Conservation (phyloP, 2,797 vertebrate genomes). For the Betta splendens region DNA sequence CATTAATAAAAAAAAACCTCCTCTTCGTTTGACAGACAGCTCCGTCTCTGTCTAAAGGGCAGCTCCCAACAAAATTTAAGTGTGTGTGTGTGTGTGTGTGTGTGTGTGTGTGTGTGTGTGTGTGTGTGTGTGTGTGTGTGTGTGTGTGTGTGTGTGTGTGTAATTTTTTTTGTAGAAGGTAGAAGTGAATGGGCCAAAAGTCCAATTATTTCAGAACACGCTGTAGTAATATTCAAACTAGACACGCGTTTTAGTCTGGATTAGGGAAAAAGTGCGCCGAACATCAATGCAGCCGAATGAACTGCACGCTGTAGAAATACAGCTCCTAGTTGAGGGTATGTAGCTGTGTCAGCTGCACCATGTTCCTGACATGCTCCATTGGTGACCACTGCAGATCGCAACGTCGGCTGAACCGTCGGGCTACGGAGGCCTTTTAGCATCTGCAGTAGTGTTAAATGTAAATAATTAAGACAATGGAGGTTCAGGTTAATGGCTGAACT, state of each 20-base stretch:
- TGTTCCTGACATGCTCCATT: constrained; percentile 23
- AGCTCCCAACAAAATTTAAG: not conserved
- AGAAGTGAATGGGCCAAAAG: too few species aligned
- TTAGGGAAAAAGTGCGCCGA: not conserved
- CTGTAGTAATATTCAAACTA: too few species aligned
- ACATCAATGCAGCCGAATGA: constrained; percentile 16
- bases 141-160: too few species aligned
- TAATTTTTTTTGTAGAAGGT: too few species aligned
- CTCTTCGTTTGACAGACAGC: not conserved
- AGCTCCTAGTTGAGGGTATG: constrained; percentile 3
- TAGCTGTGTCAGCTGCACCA: constrained; percentile 6
- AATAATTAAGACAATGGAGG: constrained; percentile 55
- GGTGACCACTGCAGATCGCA: not conserved
- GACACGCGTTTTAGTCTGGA: not conserved
- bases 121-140: too few species aligned
- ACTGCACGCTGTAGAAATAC: constrained; percentile 1
- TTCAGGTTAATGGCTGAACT: constrained; percentile 50
- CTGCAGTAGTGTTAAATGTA: constrained; percentile 43
- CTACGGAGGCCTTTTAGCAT: constrained; percentile 23
- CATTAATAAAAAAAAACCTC: not conserved
- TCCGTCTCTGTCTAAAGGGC: not conserved
- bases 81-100: too few species aligned
- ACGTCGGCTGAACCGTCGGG: constrained; percentile 9
- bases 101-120: too few species aligned
- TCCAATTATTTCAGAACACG: too few species aligned